Base-by-base conservation (phyloP, 2,888 invertebrate species). In the Chrysolina americana region DNA sequence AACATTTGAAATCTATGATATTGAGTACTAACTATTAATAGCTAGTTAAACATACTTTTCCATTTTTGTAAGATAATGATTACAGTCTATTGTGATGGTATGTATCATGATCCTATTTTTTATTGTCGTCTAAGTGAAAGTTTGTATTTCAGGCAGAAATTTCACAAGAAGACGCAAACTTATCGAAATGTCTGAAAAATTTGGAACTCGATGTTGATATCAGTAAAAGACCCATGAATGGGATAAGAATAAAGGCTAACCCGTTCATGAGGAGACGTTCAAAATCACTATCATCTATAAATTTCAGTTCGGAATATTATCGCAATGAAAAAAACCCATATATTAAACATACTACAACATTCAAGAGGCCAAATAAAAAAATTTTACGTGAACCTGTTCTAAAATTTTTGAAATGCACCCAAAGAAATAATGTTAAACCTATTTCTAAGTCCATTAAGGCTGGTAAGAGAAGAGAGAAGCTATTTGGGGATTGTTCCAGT, bases 351-450 rank as follows among this genome's bases (percentile, higher is more conserved):
- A 86, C 85, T 6, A 83, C 83, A 28, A 83, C 80, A 71, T 87
- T 84, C 78, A 87, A 86, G 81, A 85, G 81, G 74, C 83, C 78
- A 76, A 82, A 79, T 73, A 84, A 86, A 78, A 91, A 89, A 86
- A 85, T 92, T 75, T 84, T 92, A 44, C 90, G 89, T 79, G 91
- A 92, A 80, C 92, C 92, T 47, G 87, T 91, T 65, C 85, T 92
- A 77, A 91, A 90, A 83, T 87, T 91, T 78, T 84, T 91, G 41
- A 86, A 84, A 81, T 87, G 85, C 78, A 77, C 79, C 65, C 84
- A 86, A 72, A 82, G 75, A 59, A 68, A 47, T 64, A 36, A 65
- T 59, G 65, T 77, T 65, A 68, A 71, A 56, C n/a, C 76, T 69
- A 69, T 74, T 66, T 65, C 75, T 68, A 77, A 76, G 72, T 62